Evolutionary conservation across 2,797 vertebrate species (phyloP).

Genomic region (Astyanax mexicanus): DNA sequence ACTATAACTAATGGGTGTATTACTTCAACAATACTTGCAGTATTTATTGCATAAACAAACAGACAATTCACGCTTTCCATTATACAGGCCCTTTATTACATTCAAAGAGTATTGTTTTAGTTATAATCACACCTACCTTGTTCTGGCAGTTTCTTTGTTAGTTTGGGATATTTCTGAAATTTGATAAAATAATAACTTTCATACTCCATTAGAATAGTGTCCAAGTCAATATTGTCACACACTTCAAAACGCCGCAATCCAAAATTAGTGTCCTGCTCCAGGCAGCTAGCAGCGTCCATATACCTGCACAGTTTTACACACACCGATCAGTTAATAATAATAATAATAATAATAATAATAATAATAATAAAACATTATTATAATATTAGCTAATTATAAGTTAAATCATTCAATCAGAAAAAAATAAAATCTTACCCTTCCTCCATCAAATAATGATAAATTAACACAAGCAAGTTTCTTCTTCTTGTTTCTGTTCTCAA

Average conservation of each 20-base stretch:
- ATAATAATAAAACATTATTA: no score
- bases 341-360: no score
- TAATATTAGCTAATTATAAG: background rate
- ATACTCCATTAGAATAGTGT: slow-evolving; percentile 94
- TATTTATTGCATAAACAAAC: no score
- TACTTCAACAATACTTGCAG: no score
- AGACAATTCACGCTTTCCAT: no score
- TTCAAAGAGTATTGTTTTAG: background rate
- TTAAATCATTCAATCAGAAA: background rate
- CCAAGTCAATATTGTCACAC: slow-evolving; percentile 94
- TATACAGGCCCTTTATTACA: background rate
- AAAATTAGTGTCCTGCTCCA: slow-evolving; percentile 90
- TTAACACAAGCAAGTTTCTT: slow-evolving; percentile 91
- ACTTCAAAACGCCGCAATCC: slow-evolving; percentile 87
- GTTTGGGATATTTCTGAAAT: slow-evolving; percentile 93
- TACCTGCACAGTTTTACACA: slow-evolving; percentile 83
- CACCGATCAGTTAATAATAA: no score
- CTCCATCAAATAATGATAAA: slow-evolving; percentile 89
- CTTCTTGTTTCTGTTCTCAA: slow-evolving; percentile 85
- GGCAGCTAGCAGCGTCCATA: slow-evolving; percentile 80
- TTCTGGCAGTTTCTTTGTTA: slow-evolving; percentile 85
- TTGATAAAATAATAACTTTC: slow-evolving; percentile 95
- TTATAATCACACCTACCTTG: slow-evolving; percentile 69
- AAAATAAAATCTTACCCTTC: slow-evolving; percentile 84
- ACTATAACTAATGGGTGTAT: no score